Evolutionary conservation across 1,140 invertebrate genomes (phyloP), one percentile per base, ranked within the genome.

Genomic region (Neodiprion fabricii): DNA sequence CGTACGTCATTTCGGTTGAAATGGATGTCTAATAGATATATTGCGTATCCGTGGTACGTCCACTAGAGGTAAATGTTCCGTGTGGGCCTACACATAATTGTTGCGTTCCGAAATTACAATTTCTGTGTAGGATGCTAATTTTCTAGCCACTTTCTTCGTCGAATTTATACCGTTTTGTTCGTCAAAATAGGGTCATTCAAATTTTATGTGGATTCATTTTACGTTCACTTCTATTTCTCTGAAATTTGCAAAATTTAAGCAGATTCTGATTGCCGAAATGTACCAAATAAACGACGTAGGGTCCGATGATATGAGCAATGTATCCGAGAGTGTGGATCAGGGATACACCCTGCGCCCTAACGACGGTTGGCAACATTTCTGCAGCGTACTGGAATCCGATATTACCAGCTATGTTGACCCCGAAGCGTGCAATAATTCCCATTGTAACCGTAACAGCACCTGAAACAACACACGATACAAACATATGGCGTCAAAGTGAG

Each of bases 221-320:
- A 40, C 1, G 1, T 40, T 40, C 5, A 5, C 5, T 40, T 40
- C 5, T 40, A 4, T 40, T 5, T 40, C 28, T 40, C 28, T 3
- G 28, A 40, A 40, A 40, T 1, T 40, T 40, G 28, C 28, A 40
- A 40, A 40, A 40, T 40, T 40, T 40, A 40, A 5, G 28, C 5
- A 40, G 28, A 40, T 40, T 40, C 2, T 1, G 11, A n/a, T 4
- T 61, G 4, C 5, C 0, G n/a, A 61, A 7, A 84, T 88, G 90
- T 90, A 94, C 94, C 84, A 94, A 85, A 81, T 93, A 92, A 8
- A 94, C 91, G 61, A 96, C 88, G 80, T 95, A 95, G 0, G 95
- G 94, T 0, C 92, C 91, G 10, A 94, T 73, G 14, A 93, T 91
- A 70, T 89, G 91, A 2, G 89, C 90, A 1, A 91, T 81, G 77